Base-by-base conservation (phyloP, 2,888 invertebrate species). In the Dryomyza anilis region DNA sequence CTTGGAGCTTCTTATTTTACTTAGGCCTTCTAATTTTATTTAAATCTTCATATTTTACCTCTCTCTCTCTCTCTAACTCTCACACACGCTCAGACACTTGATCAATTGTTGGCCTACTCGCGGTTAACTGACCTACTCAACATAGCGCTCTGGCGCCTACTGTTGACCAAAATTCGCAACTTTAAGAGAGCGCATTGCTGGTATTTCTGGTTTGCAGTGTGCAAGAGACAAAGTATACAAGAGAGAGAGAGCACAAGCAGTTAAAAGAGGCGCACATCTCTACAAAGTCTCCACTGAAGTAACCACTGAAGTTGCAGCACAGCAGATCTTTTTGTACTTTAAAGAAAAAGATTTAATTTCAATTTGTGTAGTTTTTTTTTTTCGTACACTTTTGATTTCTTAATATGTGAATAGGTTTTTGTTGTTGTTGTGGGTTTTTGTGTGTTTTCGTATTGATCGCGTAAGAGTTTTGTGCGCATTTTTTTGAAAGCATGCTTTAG, bases 51-150 rank as follows among this genome's bases (percentile, higher is more conserved):
- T n/a, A n/a, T n/a, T n/a, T n/a, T n/a, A n/a, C n/a, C n/a, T n/a
- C n/a, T n/a, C n/a, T n/a, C n/a, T n/a, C n/a, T n/a, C n/a, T n/a
- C n/a, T n/a, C n/a, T n/a, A n/a, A n/a, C n/a, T n/a, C n/a, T n/a
- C n/a, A n/a, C n/a, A n/a, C n/a, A n/a, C n/a, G n/a, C n/a, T n/a
- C n/a, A n/a, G n/a, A n/a, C n/a, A n/a, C n/a, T n/a, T n/a, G n/a
- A n/a, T n/a, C n/a, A n/a, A n/a, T n/a, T n/a, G n/a, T n/a, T n/a
- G 53, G 53, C 21, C 7, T 7, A 16, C 33, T 19, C 57, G 48
- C 16, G 19, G 6, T 8, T 33, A 62, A 67, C 70, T 70, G 70
- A 70, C 70, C 70, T 69, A 68, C 67, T 67, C 67, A 67, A 70
- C n/a, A n/a, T n/a, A n/a, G n/a, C n/a, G n/a, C n/a, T n/a, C n/a